A percentile compares a stretch with the other conserved stretches of the same genome.
phyloP scores from a whole-genome alignment of 2,113 vertebrate species.

The Myanophis thanlyinensis region DNA sequence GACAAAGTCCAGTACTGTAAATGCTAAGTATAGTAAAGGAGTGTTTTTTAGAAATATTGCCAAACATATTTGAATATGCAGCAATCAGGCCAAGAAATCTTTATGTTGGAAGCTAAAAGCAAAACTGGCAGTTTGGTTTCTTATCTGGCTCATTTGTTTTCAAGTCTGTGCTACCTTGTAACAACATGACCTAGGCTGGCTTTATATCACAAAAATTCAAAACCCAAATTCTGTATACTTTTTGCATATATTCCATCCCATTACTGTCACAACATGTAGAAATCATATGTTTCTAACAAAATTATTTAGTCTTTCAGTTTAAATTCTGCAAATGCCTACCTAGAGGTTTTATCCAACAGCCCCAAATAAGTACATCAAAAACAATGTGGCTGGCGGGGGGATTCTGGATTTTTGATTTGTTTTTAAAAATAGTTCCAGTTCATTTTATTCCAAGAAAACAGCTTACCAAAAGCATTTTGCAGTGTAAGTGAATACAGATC shows the following conservation, averaged over 20 bases:
- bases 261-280: slow-evolving; percentile 22
- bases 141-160: slow-evolving; percentile 43
- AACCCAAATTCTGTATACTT: slow-evolving; percentile 3
- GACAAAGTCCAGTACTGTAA: slow-evolving; percentile 66
- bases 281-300: slow-evolving; percentile 16
- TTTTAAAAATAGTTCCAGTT: background rate
- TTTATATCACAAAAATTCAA: slow-evolving; percentile 26
- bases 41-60: slow-evolving; percentile 57
- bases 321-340: slow-evolving; percentile 24
- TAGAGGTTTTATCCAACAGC: background rate
- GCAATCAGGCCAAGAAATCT: slow-evolving; percentile 58
- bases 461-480: slow-evolving; percentile 11
- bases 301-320: slow-evolving; percentile 21
- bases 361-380: slow-evolving; percentile 15
- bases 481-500: slow-evolving; percentile 13
- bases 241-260: slow-evolving; percentile 30
- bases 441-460: slow-evolving; percentile 9
- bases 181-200: slow-evolving; percentile 26
- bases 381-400: background rate
- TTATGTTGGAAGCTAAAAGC: slow-evolving; percentile 42
- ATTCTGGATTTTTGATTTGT: slow-evolving; percentile 3
- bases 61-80: slow-evolving; percentile 60
- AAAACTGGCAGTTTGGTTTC: slow-evolving; percentile 50
- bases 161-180: slow-evolving; percentile 43
- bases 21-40: slow-evolving; percentile 57